Conservation (phyloP, 2,797 vertebrate genomes). For the Eupleurogrammus muticus region DNA sequence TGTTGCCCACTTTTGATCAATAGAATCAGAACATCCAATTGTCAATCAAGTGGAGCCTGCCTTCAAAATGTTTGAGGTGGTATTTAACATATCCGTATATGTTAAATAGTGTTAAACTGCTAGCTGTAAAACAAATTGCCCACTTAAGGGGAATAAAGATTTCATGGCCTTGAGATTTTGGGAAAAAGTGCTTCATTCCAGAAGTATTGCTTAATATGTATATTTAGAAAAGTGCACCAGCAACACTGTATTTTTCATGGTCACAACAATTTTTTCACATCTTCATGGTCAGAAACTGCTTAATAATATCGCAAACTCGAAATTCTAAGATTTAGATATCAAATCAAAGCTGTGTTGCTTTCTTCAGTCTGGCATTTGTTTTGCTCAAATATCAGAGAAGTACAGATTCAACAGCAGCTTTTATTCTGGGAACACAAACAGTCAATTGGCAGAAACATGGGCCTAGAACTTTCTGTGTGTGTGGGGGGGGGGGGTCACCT, state of each 20-base stretch:
- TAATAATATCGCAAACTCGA: neutral
- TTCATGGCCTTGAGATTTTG: too few species aligned
- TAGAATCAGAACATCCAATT: too few species aligned
- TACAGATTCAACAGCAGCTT: constrained; percentile 15
- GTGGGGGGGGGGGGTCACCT: constrained; percentile 79
- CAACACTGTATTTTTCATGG: neutral
- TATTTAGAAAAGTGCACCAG: neutral
- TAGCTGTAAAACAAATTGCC: too few species aligned
- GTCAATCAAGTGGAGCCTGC: too few species aligned
- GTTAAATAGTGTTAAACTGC: too few species aligned
- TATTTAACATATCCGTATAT: too few species aligned
- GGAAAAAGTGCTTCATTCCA: too few species aligned
- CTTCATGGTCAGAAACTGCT: neutral
- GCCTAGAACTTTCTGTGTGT: constrained; percentile 83
- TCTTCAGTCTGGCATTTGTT: neutral
- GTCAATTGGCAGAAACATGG: constrained; percentile 33
- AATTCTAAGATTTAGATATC: neutral
- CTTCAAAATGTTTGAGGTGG: too few species aligned
- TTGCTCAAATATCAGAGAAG: neutral
- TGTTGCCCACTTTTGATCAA: too few species aligned
- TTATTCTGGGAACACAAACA: constrained; percentile 40
- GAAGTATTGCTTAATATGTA: too few species aligned
- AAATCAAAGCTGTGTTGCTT: neutral
- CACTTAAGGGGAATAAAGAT: too few species aligned
- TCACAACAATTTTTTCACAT: neutral